Conservation (phyloP, 37 sponge, comb jelly and placozoan species). For the Petrosia ficiformis region DNA sequence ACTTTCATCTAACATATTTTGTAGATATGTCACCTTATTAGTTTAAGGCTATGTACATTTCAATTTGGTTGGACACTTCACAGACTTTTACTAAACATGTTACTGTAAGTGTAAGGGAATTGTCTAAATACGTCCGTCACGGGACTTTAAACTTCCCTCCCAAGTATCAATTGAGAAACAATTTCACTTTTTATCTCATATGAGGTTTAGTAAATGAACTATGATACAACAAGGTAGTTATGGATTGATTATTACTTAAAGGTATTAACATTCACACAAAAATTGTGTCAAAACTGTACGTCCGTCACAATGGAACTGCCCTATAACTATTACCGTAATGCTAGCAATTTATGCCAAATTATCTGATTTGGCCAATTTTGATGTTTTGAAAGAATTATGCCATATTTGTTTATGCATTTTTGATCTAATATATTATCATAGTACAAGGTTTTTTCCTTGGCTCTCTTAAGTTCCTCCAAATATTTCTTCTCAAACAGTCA, state of each 20-base stretch:
- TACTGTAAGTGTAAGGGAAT: neutral
- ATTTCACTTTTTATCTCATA: neutral
- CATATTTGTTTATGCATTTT: too few species aligned
- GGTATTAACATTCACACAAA: neutral
- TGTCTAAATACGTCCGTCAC: neutral
- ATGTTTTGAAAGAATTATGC: too few species aligned
- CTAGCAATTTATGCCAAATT: too few species aligned
- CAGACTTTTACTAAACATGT: neutral
- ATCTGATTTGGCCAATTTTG: too few species aligned
- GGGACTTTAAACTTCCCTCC: neutral
- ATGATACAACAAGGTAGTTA: neutral
- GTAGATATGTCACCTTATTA: neutral
- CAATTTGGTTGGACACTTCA: neutral
- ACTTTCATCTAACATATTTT: neutral
- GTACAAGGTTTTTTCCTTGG: too few species aligned
- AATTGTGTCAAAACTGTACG: conserved; percentile 1
- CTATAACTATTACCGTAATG: too few species aligned
- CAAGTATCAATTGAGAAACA: neutral
- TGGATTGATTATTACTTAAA: neutral
- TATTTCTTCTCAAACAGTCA: too few species aligned
- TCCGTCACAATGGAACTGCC: neutral
- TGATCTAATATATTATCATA: too few species aligned
- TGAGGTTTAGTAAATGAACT: neutral
- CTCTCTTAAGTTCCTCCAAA: too few species aligned
- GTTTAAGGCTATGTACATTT: neutral